phyloP scores from a whole-genome alignment of 2,113 vertebrate species.

The crab-eating macaque (Macaca fascicularis) region T2T-MFA8v1.1 NC_088387.1:53782001-53782500 shows the following conservation, averaged over 20 bases:
- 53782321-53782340: not conserved
- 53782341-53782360: not conserved
- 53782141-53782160: not conserved
- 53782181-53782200: not conserved
- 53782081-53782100: not conserved
- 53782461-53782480: not conserved
- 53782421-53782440: not conserved
- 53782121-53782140: not conserved
- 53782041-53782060: not conserved
- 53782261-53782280: not conserved
- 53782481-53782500: not conserved
- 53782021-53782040: not conserved
- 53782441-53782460: not conserved
- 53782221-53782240: not conserved
- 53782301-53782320: conserved; percentile 3
- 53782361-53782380: not conserved
- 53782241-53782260: not conserved
- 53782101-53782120: not conserved
- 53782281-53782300: not conserved
- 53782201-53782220: not conserved
- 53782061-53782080: not conserved
- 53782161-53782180: conserved; percentile 39
- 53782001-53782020: not conserved
- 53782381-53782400: not conserved
- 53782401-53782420: conserved; percentile 1